These are phyloP conservation scores for Merops nubicus DNA, from an alignment of 2,113 vertebrate genomes.

Conservation along the genomic window DNA sequence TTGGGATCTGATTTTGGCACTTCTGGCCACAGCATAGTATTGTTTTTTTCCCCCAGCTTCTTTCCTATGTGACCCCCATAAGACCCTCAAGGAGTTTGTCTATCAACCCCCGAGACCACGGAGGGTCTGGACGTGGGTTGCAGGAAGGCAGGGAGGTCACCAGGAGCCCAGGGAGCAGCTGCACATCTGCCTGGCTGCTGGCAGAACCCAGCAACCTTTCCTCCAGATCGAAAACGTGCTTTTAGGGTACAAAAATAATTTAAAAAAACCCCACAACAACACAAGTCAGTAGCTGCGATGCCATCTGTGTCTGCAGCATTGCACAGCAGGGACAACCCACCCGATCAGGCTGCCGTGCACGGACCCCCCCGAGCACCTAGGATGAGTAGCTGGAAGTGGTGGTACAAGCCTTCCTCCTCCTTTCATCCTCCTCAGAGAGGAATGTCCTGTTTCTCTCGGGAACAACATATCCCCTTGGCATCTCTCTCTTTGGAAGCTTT, in stretches of 20 bases:
- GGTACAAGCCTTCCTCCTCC: not conserved
- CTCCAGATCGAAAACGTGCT: not conserved
- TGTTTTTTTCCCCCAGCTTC: not conserved
- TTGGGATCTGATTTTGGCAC: not conserved
- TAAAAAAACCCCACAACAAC: not conserved
- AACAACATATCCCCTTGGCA: constrained; percentile 21
- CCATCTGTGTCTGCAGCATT: constrained; percentile 11
- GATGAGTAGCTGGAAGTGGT: not conserved
- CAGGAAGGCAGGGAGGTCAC: not conserved
- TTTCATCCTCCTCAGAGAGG: not conserved
- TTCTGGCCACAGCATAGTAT: not conserved
- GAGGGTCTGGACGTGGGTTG: fast-evolving
- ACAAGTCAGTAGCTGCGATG: not conserved
- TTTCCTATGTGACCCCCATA: fast-evolving
- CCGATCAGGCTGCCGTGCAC: not conserved
- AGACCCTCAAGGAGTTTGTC: not conserved
- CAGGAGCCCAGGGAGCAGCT: fast-evolving
- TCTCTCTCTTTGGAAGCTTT: constrained; percentile 32
- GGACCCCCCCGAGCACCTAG: not conserved
- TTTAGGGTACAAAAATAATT: not conserved
- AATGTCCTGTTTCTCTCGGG: constrained; percentile 49
- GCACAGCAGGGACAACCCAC: not conserved
- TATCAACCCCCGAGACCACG: not conserved
- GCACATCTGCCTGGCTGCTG: not conserved
- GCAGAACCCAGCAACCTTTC: not conserved